Conservation (phyloP, 2,888 invertebrate genomes). For the Yponomeuta malinellus region DNA sequence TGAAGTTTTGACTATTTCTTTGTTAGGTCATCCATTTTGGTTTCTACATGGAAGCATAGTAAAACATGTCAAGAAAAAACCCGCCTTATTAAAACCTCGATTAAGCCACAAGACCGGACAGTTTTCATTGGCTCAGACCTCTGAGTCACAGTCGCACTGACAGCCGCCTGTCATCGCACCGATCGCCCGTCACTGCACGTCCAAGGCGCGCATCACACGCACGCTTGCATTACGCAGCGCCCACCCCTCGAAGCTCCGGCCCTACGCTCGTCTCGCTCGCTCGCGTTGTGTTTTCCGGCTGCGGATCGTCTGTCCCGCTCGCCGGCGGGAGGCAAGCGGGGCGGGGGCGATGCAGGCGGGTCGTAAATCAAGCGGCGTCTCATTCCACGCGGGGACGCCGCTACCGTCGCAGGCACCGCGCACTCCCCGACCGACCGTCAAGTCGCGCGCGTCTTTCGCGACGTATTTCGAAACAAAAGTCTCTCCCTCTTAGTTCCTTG, state of each 20-base stretch:
- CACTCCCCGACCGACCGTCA: slow-evolving; percentile 69
- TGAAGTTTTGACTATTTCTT: background rate
- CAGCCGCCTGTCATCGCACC: slow-evolving; percentile 67
- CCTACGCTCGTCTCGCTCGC: slow-evolving; percentile 52
- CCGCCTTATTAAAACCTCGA: background rate
- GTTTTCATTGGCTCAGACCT: slow-evolving; percentile 47
- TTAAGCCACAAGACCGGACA: slow-evolving; percentile 16
- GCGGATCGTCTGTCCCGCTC: slow-evolving; percentile 43
- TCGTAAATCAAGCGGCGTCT: slow-evolving; percentile 75
- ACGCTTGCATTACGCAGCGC: slow-evolving; percentile 75
- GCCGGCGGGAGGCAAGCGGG: slow-evolving; percentile 57
- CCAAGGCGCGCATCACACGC: slow-evolving; percentile 74
- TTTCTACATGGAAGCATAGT: background rate
- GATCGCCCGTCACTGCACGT: slow-evolving; percentile 72
- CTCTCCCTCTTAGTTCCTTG: slow-evolving; percentile 46
- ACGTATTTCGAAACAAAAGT: slow-evolving; percentile 67
- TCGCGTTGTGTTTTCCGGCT: slow-evolving; percentile 26
- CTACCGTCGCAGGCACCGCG: slow-evolving; percentile 70
- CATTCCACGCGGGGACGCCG: slow-evolving; percentile 76
- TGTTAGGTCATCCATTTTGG: background rate
- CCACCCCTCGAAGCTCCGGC: slow-evolving; percentile 65
- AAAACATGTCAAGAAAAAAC: background rate
- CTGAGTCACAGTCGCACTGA: slow-evolving; percentile 62
- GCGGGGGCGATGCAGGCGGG: slow-evolving; percentile 74
- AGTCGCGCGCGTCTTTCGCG: slow-evolving; percentile 70